Evolutionary conservation across 2,113 vertebrate species (phyloP).

Genomic region (Galemys pyrenaicus): DNA sequence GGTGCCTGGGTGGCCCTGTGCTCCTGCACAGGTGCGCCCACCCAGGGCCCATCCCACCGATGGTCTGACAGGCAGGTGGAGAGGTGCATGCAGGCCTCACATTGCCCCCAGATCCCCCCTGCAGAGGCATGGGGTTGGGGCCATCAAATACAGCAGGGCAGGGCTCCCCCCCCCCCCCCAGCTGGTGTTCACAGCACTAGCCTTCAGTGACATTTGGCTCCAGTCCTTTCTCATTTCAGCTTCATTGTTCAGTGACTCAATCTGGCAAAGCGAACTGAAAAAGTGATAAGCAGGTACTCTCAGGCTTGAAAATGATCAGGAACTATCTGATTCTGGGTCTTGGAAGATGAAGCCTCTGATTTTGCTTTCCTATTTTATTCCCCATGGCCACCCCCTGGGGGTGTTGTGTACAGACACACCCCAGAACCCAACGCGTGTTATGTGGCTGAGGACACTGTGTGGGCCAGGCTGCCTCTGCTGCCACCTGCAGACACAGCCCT

Average conservation of each 20-base stretch:
- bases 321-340: not conserved
- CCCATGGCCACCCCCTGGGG: not conserved
- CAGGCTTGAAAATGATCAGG: not conserved
- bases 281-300: not conserved
- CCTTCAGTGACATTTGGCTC: not conserved
- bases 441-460: not conserved
- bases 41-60: not conserved
- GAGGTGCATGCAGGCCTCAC: not conserved
- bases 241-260: not conserved
- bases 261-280: not conserved
- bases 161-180: not conserved
- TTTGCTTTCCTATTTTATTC: not conserved
- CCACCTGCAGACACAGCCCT: not conserved
- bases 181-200: not conserved
- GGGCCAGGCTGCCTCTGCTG: not conserved
- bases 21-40: not conserved
- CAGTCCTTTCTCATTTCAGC: not conserved
- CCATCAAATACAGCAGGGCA: not conserved
- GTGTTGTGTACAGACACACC: not conserved
- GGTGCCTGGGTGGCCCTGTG: no score
- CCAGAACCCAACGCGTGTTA: accelerated
- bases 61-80: not conserved
- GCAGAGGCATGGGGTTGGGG: not conserved
- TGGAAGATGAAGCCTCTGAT: not conserved
- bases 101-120: not conserved